Percentiles rank a stretch among this genome's conserved stretches.
phyloP scores from a whole-genome alignment of 2,113 vertebrate genomes.

The Coracopsis vasa region DNA sequence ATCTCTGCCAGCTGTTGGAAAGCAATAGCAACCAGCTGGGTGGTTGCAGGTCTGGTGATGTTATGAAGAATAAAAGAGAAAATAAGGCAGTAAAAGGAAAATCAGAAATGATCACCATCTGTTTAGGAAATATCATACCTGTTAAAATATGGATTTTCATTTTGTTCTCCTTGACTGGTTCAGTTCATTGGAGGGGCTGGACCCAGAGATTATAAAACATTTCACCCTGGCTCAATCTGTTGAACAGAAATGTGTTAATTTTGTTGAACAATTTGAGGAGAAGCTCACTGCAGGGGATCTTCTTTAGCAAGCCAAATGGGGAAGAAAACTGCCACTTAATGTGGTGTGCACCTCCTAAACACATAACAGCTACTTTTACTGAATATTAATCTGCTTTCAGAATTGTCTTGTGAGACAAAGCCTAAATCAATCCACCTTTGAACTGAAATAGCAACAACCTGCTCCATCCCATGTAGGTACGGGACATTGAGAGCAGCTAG shows the following conservation, averaged over 20 bases:
- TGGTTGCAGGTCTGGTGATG: neutral
- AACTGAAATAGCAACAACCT: neutral
- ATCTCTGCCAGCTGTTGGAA: slow-evolving; percentile 49
- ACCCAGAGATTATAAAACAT: neutral
- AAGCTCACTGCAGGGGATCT: neutral
- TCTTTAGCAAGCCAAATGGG: neutral
- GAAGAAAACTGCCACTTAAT: neutral
- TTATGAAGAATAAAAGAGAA: slow-evolving; percentile 11
- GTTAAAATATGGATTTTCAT: neutral
- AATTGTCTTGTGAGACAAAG: neutral
- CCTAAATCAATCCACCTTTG: neutral
- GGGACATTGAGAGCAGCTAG: neutral
- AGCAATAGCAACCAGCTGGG: slow-evolving; percentile 24
- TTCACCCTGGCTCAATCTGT: neutral
- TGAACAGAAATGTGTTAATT: neutral
- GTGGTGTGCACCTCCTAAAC: neutral
- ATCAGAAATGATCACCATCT: slow-evolving; percentile 28
- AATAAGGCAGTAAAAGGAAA: slow-evolving; percentile 30
- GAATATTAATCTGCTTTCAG: neutral
- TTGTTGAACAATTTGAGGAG: neutral
- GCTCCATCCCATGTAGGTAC: neutral
- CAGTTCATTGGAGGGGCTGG: neutral
- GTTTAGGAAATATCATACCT: slow-evolving; percentile 22
- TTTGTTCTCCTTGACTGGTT: slow-evolving; percentile 21
- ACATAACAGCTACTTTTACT: neutral